A percentile compares a stretch with the other conserved stretches of the same genome.
These are phyloP conservation scores for Hypomecis atomaria DNA, from an alignment of 2,888 invertebrate genomes.

Conservation along the genomic window DNA sequence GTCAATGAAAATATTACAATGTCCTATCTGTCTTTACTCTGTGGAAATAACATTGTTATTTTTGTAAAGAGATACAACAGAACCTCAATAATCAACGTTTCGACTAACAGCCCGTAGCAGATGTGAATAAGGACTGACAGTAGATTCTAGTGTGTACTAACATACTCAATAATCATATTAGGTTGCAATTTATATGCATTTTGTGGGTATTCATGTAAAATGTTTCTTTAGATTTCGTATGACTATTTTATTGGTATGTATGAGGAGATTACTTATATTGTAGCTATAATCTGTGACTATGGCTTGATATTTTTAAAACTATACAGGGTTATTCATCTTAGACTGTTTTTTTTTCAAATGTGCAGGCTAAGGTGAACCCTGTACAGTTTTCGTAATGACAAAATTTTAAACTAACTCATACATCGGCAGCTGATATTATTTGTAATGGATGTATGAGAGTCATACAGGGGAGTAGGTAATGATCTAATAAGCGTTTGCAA, in stretches of 20 bases:
- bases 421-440: constrained; percentile 53
- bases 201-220: constrained; percentile 33
- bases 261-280: constrained; percentile 13
- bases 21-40: too few relatives aligned
- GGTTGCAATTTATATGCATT: constrained; percentile 42
- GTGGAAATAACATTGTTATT: constrained; percentile 67
- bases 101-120: constrained; percentile 68
- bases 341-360: too few relatives aligned
- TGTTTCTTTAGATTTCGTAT: constrained; percentile 26
- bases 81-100: constrained; percentile 72
- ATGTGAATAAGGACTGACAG: constrained; percentile 70
- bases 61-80: constrained; percentile 70
- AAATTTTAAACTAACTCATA: constrained; percentile 4
- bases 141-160: constrained; percentile 43
- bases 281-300: constrained; percentile 1
- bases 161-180: constrained; percentile 44
- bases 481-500: constrained; percentile 41
- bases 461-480: constrained; percentile 41
- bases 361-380: too few relatives aligned
- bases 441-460: constrained; percentile 41
- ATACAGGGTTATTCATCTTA: not conserved
- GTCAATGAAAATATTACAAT: too few relatives aligned
- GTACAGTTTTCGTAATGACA: not conserved
- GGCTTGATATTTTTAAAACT: constrained; percentile 4
- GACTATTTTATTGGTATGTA: constrained; percentile 21